Percentiles rank a stretch among this genome's conserved stretches.
Evolutionary conservation across 2,888 invertebrate species (phyloP).

Genomic region (Prosopocoilus inquinatus): DNA sequence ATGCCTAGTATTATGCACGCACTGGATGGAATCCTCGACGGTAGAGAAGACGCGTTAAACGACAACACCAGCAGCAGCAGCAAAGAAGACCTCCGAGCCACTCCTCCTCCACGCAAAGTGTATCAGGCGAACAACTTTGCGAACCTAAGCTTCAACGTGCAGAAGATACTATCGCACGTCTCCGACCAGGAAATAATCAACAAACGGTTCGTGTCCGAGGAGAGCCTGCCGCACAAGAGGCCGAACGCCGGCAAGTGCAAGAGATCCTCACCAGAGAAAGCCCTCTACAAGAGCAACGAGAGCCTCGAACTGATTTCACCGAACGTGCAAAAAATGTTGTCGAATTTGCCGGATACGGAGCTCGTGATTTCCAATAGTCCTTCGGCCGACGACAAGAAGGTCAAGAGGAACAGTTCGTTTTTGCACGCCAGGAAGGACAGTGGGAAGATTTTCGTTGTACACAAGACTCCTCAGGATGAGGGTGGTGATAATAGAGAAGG

Average conservation of each 20-base stretch:
- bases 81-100: slow-evolving; percentile 56
- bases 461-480: slow-evolving; percentile 40
- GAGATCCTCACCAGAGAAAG: slow-evolving; percentile 11
- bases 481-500: slow-evolving; percentile 18
- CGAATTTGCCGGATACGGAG: slow-evolving; percentile 53
- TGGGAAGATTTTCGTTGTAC: slow-evolving; percentile 31
- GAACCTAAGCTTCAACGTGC: slow-evolving; percentile 61
- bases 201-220: slow-evolving; percentile 44
- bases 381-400: slow-evolving; percentile 10
- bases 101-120: slow-evolving; percentile 62
- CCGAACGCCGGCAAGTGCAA: slow-evolving; percentile 8
- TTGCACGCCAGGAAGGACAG: slow-evolving; percentile 4
- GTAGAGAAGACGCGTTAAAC: slow-evolving; percentile 30
- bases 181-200: slow-evolving; percentile 44
- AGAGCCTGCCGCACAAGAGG: slow-evolving; percentile 33
- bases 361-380: slow-evolving; percentile 31
- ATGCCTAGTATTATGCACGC: slow-evolving; percentile 83
- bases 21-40: slow-evolving; percentile 75
- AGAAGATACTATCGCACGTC: slow-evolving; percentile 61
- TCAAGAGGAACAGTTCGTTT: slow-evolving; percentile 17
- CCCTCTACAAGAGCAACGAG: slow-evolving; percentile 39
- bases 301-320: slow-evolving; percentile 49
- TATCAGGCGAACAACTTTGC: slow-evolving; percentile 52
- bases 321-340: slow-evolving; percentile 58
- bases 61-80: slow-evolving; percentile 23